Base-by-base conservation (phyloP, 2,113 vertebrate genomes). In the Romanogobio albipinnatus region DNA sequence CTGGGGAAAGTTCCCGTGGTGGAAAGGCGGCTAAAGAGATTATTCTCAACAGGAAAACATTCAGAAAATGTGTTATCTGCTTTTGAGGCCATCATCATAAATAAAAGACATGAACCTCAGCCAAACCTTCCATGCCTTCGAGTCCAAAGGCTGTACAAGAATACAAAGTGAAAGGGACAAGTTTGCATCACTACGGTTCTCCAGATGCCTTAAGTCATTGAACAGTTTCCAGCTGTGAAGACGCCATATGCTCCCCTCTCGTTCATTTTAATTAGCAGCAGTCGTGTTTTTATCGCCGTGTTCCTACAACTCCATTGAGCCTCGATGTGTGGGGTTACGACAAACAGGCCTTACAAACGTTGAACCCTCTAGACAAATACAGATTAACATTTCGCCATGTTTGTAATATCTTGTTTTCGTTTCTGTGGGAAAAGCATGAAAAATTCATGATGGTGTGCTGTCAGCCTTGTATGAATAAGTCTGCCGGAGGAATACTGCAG, bases 241-340 rank as follows among this genome's bases (percentile, higher is more conserved):
- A 90, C 88, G 87, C 94, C 95, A 95, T 94, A 94, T 96, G 95
- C 87, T 95, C 92, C 19, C 88, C 73, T 88, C 90, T 90, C 92
- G 90, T 90, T 90, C 88, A 90, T 91, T 93, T 91, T 93, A 95
- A 92, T 94, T 94, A 94, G 82, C 88, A 86, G 81, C 90, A 88
- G 90, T 94, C 88, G 91, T 83, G 90, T 76, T 90, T 93, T n/a
- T 85, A 77, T 64, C 76, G 91, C 91, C 84, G 68, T 81, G 73
- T 89, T 91, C 86, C 79, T 33, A 15, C 68, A 17, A 22, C 53
- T 56, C 6, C 53, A 8, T 71, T 70, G 81, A 86, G 84, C 24
- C n/a, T 85, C 58, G 83, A 61, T 17, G n/a, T 19, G 59, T 78
- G 58, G 76, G 85, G 87, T 89, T 82, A 84, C 47, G 59, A 71